phyloP scores from a whole-genome alignment of 1,140 invertebrate species.

The Gonioctena quinquepunctata region DNA sequence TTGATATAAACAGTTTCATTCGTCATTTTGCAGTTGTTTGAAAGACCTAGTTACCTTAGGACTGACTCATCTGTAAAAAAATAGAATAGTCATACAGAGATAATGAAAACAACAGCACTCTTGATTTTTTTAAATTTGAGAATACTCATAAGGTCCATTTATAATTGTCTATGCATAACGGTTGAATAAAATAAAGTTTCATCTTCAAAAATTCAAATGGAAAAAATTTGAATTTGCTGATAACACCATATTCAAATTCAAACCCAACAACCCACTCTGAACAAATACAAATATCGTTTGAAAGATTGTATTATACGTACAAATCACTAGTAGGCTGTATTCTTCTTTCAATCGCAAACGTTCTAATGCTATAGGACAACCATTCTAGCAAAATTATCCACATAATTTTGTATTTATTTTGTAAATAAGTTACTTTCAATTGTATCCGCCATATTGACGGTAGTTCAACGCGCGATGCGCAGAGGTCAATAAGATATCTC shows the following conservation, averaged over 20 bases:
- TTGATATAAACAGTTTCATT: slow-evolving; percentile 59
- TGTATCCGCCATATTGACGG: slow-evolving; percentile 72
- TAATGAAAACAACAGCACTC: background rate
- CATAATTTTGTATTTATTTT: slow-evolving; percentile 29
- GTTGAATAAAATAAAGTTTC: slow-evolving; percentile 2
- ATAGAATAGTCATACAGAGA: background rate
- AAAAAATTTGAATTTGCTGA: slow-evolving; percentile 49
- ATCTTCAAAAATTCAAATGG: slow-evolving; percentile 43
- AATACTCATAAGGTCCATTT: background rate
- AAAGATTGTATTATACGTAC: background rate
- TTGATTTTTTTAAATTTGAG: background rate
- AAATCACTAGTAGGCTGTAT: background rate
- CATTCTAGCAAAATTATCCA: too few species aligned
- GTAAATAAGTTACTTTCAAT: slow-evolving; percentile 70
- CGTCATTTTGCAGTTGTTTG: slow-evolving; percentile 60
- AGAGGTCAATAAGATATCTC: background rate
- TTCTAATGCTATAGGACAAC: too few species aligned
- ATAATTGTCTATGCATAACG: background rate
- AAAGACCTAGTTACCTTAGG: slow-evolving; percentile 60
- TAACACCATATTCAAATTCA: slow-evolving; percentile 53
- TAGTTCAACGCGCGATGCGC: slow-evolving; percentile 28
- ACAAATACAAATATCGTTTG: background rate
- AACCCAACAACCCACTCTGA: slow-evolving; percentile 36
- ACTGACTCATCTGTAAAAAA: slow-evolving; percentile 58
- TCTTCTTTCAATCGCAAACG: background rate